Evolutionary conservation across 1,140 invertebrate genomes (phyloP).

Genomic region (Drosophila pandora): DNA sequence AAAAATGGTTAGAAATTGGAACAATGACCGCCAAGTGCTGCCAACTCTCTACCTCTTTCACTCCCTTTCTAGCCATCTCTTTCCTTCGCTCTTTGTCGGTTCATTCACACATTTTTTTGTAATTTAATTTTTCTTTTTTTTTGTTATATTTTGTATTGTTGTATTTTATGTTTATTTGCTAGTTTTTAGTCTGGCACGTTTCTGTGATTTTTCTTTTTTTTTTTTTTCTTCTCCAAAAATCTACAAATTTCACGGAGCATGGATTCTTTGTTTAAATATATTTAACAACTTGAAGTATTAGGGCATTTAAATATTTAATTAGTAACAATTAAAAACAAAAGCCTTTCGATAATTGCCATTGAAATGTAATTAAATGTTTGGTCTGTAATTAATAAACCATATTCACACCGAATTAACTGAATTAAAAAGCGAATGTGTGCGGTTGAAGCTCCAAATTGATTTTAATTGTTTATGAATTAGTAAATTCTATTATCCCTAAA

Average conservation of each 20-base stretch:
- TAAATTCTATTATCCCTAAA: neutral
- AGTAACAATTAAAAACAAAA: neutral
- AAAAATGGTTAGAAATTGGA: slow-evolving; percentile 77
- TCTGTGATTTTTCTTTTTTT: slow-evolving; percentile 14
- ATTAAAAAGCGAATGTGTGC: neutral
- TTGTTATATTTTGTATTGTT: slow-evolving; percentile 7
- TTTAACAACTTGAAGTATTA: neutral
- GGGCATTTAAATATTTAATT: slow-evolving; percentile 1
- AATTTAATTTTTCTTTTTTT: slow-evolving; percentile 3
- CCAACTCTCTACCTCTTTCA: slow-evolving; percentile 15
- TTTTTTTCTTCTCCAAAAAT: slow-evolving; percentile 1
- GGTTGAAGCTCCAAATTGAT: slow-evolving; percentile 4
- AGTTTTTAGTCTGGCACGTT: slow-evolving; percentile 31
- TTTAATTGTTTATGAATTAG: slow-evolving; percentile 3
- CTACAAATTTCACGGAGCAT: slow-evolving; percentile 54
- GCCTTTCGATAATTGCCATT: neutral
- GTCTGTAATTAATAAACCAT: slow-evolving; percentile 28
- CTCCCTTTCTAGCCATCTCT: slow-evolving; percentile 1
- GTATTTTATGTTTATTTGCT: slow-evolving; percentile 35
- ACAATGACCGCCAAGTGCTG: slow-evolving; percentile 76
- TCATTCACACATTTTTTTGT: slow-evolving; percentile 72
- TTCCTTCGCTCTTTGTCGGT: slow-evolving; percentile 34
- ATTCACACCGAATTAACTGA: slow-evolving; percentile 13
- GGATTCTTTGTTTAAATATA: slow-evolving; percentile 5
- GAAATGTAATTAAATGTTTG: slow-evolving; percentile 12